Base-by-base conservation (phyloP, 35 echinoderm and acorn worm species). In the Apostichopus japonicus region DNA sequence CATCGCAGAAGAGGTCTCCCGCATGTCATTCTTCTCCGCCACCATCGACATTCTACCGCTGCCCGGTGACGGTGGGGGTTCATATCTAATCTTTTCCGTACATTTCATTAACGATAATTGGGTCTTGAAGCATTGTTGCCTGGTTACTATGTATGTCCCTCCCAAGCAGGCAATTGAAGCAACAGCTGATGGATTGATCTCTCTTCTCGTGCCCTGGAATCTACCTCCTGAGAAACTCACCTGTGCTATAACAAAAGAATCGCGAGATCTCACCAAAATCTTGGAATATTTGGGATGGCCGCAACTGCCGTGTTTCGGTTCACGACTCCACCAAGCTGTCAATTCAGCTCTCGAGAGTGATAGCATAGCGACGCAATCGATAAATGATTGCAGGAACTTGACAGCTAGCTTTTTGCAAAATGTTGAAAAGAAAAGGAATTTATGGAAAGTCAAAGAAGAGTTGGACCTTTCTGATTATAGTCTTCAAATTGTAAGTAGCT, bases 31-130 rank as follows among this genome's bases (percentile, higher is more conserved):
- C n/a, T 91, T 91, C 90, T 91, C 90, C 0, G 90, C 90, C 0
- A 78, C 90, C 76, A 78, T 77, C 0, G 77, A 79, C 76, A 58
- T 91, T 53, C 71, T n/a, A 22, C 33, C 53, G 7, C 55, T 56
- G 21, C 27, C 25, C 6, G 19, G 54, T 21, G 77, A 55, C 44
- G 19, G 54, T 10, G 77, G 77, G 54, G 77, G 77, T 0, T 78
- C 76, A 5, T 91, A 91, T 53, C 15, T 91, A 5, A 72, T 91
- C 3, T 91, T 91, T 4, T 91, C 90, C 21, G 90, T 91, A 21
- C 90, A 91, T 91, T 91, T 91, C n/a, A 91, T 91, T 23, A 73
- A 91, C 24, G 55, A 58, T 10, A 10, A 44, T 55, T 91, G 90
- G 90, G 77, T 61, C 7, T 78, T 91, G 13, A 91, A 91, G 53